Evolutionary conservation across 2,888 invertebrate species (phyloP).

Genomic region (Pegoplata infirma): DNA sequence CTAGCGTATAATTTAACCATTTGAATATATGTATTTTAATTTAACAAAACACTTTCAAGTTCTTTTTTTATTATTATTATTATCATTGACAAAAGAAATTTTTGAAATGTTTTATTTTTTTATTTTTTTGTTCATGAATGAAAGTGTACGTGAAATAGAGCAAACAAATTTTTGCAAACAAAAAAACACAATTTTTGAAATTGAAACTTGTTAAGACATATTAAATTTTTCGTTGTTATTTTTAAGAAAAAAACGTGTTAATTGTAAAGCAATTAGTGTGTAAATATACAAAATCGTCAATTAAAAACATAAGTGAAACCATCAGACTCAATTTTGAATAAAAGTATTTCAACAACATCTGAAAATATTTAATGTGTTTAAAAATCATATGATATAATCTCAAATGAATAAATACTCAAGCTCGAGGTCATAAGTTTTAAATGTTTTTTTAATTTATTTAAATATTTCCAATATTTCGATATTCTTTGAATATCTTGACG

Average conservation of each 20-base stretch:
- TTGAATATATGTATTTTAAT: conserved; percentile 18
- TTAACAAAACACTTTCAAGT: conserved; percentile 28
- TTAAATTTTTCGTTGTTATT: too few species aligned
- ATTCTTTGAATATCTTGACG: too few species aligned
- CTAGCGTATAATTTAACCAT: conserved; percentile 10
- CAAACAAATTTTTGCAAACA: background rate
- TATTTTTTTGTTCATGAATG: background rate
- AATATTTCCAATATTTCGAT: too few species aligned
- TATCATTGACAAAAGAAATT: conserved; percentile 2
- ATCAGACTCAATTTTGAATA: too few species aligned
- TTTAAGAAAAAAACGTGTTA: background rate
- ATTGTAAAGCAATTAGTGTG: background rate
- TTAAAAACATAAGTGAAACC: too few species aligned
- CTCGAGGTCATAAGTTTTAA: too few species aligned
- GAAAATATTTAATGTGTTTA: too few species aligned
- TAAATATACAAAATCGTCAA: too few species aligned
- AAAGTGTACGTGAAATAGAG: conserved; percentile 40
- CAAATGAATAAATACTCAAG: too few species aligned
- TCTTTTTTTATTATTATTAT: conserved; percentile 3
- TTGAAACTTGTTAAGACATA: background rate
- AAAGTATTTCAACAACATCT: too few species aligned
- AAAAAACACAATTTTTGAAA: background rate
- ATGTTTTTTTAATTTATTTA: too few species aligned
- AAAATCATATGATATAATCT: too few species aligned
- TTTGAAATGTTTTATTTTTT: background rate